phyloP scores from a whole-genome alignment of 2,888 invertebrate species.

The Sarcophaga carnaria region DNA sequence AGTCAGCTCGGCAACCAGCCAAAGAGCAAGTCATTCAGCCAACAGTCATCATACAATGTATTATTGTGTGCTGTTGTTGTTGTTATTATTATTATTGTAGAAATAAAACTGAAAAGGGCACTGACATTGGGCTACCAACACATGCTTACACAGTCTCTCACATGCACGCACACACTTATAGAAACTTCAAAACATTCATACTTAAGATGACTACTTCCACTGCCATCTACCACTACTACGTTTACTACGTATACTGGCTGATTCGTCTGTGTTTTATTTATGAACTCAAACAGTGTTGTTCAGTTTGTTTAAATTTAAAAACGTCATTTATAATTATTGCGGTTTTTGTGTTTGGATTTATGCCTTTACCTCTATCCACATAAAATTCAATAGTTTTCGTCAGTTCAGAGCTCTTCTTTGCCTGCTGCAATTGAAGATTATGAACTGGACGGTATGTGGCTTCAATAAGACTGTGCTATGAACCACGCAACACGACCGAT shows the following conservation, averaged over 20 bases:
- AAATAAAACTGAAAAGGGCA: constrained; percentile 60
- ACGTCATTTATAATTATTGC: no score
- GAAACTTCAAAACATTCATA: constrained; percentile 6
- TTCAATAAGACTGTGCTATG: no score
- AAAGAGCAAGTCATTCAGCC: not conserved
- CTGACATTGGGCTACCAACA: constrained; percentile 60
- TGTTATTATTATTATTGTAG: not conserved
- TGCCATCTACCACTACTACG: not conserved
- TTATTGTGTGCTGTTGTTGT: not conserved
- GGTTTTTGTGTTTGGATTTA: no score
- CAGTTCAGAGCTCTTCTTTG: no score
- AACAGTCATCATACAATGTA: not conserved
- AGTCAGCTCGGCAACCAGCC: not conserved
- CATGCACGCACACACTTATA: not conserved
- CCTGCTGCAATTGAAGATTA: no score
- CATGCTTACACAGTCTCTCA: not conserved
- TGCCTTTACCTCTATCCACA: no score
- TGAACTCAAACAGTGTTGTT: not conserved
- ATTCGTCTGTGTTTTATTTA: not conserved
- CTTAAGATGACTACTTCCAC: not conserved
- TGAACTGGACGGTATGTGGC: no score
- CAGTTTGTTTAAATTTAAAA: not conserved
- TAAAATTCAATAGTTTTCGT: no score
- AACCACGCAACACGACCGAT: no score
- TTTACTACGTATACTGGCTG: not conserved